Evolutionary conservation across 2,888 invertebrate genomes (phyloP).

Genomic region (Neocrepidodera transversa): DNA sequence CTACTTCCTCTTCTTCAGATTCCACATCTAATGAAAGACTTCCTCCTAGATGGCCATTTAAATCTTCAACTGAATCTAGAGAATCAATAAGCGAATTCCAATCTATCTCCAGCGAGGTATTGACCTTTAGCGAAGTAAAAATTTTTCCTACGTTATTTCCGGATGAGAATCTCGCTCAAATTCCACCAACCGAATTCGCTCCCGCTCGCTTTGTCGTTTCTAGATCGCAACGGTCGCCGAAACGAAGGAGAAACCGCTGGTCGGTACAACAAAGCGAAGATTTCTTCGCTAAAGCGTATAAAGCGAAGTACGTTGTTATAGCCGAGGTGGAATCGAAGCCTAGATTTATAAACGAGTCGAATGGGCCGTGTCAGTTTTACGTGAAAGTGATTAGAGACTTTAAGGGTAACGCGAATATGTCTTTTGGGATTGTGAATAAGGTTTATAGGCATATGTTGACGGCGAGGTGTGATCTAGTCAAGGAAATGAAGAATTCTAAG

Average conservation of each 20-base stretch:
- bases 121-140: not conserved
- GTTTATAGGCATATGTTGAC: constrained; percentile 16
- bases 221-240: constrained; percentile 34
- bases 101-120: not conserved
- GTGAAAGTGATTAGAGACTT: constrained; percentile 70
- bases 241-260: constrained; percentile 30
- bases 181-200: constrained; percentile 42
- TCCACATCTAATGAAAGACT: not conserved
- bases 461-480: constrained; percentile 24
- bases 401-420: constrained; percentile 61
- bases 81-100: not conserved
- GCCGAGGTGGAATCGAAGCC: constrained; percentile 72
- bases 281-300: constrained; percentile 69
- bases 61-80: not conserved
- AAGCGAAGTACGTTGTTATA: constrained; percentile 71
- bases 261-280: constrained; percentile 60
- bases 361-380: constrained; percentile 52
- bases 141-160: constrained; percentile 31
- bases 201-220: constrained; percentile 30
- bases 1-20: constrained; percentile 12
- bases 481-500: constrained; percentile 16
- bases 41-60: not conserved
- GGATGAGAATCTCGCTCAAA: constrained; percentile 44
- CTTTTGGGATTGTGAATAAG: constrained; percentile 15
- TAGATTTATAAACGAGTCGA: constrained; percentile 38